A percentile compares a stretch with the other conserved stretches of the same genome.
These are phyloP conservation scores for Agonopterix alstromeriana DNA, from an alignment of 2,888 invertebrate genomes.

Conservation along the genomic window DNA sequence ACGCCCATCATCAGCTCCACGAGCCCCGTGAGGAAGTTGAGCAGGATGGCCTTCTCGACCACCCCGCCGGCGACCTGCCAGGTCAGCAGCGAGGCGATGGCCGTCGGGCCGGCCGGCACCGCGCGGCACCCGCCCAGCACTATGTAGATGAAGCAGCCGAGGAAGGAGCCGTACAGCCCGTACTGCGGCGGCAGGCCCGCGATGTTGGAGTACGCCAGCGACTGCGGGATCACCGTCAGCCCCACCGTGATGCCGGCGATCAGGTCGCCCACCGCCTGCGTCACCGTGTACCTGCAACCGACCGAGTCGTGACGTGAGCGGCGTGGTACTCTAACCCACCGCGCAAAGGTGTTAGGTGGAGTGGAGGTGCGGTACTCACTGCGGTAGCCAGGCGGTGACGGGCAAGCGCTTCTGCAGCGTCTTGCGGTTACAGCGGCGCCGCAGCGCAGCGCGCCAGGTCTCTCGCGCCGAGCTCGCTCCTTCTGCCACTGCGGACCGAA, in stretches of 20 bases:
- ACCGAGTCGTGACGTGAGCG: neutral
- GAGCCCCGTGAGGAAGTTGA: slow-evolving; percentile 84
- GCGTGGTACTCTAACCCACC: neutral
- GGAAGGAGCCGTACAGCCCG: slow-evolving; percentile 95
- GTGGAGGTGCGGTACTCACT: slow-evolving; percentile 30
- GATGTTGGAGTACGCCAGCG: slow-evolving; percentile 87
- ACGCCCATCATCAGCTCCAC: slow-evolving; percentile 89
- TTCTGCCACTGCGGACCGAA: neutral
- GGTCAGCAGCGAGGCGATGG: slow-evolving; percentile 92
- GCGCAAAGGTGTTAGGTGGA: neutral
- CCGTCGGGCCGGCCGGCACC: slow-evolving; percentile 94
- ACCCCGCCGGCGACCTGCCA: slow-evolving; percentile 84
- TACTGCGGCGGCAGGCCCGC: slow-evolving; percentile 89
- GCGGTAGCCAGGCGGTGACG: slow-evolving; percentile 85
- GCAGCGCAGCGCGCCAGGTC: slow-evolving; percentile 56
- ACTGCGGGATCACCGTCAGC: slow-evolving; percentile 94
- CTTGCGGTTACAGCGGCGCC: slow-evolving; percentile 80
- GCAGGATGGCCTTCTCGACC: slow-evolving; percentile 83
- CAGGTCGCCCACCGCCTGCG: slow-evolving; percentile 88
- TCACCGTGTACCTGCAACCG: slow-evolving; percentile 75
- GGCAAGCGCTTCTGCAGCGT: slow-evolving; percentile 85
- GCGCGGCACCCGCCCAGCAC: slow-evolving; percentile 95
- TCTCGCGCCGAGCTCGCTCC: slow-evolving; percentile 49
- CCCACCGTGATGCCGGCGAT: slow-evolving; percentile 96
- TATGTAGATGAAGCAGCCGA: slow-evolving; percentile 93